Evolutionary conservation across 53 echinoderm and acorn worm genomes (phyloP), one percentile per base, ranked within the genome.

Genomic region (Antedon mediterranea): DNA sequence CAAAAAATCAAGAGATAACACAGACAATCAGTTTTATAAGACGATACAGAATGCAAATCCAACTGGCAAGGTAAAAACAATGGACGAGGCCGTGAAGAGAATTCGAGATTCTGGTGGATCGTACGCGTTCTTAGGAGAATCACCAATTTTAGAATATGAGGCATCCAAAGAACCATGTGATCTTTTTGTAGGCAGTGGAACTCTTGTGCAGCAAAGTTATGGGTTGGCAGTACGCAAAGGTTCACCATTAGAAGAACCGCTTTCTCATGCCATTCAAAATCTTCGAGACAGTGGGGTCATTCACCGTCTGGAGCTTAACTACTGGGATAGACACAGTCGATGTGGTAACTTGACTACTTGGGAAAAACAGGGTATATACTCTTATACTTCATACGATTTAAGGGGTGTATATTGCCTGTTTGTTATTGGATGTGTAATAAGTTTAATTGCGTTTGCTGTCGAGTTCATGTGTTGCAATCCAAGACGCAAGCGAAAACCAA

Each of bases 71-170:
- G 87, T 87, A 31, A 44, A 87, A 44, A 80, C 79, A 30, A 79
- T 79, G 33, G 75, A 75, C 20, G 75, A 84, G 31, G 87, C 77
- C 32, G 71, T 87, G 9, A 34, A 77, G 31, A 41, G 77, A 23
- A 84, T 87, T 31, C 77, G 83, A 30, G 33, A 77, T 33, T 84
- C 79, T 77, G 80, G 80, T 42, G 87, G 87, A 27, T 73, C 72
- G 34, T 87, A 87, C 31, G 84, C 87, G 11, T 84, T 87, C 81
- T 41, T 87, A n/a, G 87, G 87, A 8, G 87, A 87, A 29, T 79
- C 83, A 43, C 75, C 79, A 18, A 80, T 79, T 5, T 31, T 87
- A 34, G 81, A 80, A 31, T 87, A 84, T 43, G 73, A 72, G 14
- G 87, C 84, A 14, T 80, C 79, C 43, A 28, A 77, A 30, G 72